Percentiles rank a stretch among this genome's conserved stretches.
These are phyloP conservation scores for Chelon labrosus DNA, from an alignment of 2,797 vertebrate species.

Conservation along the genomic window DNA sequence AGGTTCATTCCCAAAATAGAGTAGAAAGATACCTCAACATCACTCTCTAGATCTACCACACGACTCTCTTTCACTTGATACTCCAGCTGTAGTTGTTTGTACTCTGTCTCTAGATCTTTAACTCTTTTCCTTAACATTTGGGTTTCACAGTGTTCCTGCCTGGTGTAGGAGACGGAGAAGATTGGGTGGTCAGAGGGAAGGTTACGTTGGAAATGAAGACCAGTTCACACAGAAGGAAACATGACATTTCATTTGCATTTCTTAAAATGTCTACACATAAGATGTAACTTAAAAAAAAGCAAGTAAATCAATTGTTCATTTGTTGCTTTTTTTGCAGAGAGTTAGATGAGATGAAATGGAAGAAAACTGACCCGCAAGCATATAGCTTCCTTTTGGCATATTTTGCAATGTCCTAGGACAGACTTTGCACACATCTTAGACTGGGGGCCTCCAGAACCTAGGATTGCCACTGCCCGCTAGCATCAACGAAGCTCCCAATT, in stretches of 20 bases:
- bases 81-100: constrained; percentile 89
- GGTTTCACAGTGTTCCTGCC: constrained; percentile 88
- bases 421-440: too few species aligned
- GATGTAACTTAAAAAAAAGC: background rate
- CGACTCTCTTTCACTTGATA: constrained; percentile 86
- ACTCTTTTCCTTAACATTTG: constrained; percentile 89
- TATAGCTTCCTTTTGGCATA: too few species aligned
- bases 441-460: too few species aligned
- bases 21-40: constrained; percentile 85
- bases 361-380: too few species aligned
- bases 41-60: constrained; percentile 86
- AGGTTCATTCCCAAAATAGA: constrained; percentile 75
- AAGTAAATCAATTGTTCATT: background rate
- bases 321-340: constrained; percentile 3
- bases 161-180: constrained; percentile 79
- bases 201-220: constrained; percentile 24
- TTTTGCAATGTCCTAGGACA: too few species aligned
- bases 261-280: background rate
- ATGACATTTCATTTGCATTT: constrained; percentile 41
- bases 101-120: constrained; percentile 89
- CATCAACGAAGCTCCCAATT: too few species aligned
- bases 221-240: constrained; percentile 67
- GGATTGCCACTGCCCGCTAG: too few species aligned
- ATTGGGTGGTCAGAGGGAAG: constrained; percentile 47
- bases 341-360: background rate